Conservation (phyloP, 2,113 vertebrate genomes). For the Oenanthe oenanthe region DNA sequence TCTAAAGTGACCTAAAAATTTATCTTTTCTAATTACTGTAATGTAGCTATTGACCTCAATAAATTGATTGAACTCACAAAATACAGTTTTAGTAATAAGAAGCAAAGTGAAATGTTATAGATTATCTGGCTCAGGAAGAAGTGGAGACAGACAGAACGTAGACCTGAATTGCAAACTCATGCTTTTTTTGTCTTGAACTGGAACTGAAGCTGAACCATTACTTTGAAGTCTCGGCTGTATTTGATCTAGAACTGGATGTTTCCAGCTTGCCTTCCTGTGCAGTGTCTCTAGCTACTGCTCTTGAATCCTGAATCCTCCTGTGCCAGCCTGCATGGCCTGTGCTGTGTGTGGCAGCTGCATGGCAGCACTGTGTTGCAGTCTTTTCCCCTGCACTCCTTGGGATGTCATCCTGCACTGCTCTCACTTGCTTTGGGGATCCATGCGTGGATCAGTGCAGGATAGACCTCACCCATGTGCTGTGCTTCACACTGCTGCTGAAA, state of each 20-base stretch:
- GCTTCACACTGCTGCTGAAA: background rate
- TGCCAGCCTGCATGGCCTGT: accelerated
- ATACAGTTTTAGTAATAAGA: background rate
- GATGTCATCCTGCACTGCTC: background rate
- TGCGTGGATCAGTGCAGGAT: background rate
- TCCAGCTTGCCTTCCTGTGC: background rate
- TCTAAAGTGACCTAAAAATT: background rate
- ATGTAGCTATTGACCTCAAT: background rate
- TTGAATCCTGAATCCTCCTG: background rate
- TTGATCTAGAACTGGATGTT: background rate
- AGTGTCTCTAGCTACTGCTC: background rate
- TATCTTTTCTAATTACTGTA: background rate
- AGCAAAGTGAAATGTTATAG: background rate
- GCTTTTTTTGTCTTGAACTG: background rate
- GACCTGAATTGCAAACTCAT: background rate
- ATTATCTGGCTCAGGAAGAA: background rate
- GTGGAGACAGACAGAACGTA: background rate
- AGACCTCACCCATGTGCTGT: accelerated
- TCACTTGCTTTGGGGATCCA: background rate
- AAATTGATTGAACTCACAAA: background rate
- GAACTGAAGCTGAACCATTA: background rate
- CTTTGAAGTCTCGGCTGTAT: background rate
- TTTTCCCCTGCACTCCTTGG: background rate
- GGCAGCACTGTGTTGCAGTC: background rate
- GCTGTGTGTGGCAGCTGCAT: background rate